These are phyloP conservation scores for Sebastiscus albofasciatus DNA, from an alignment of 2,797 vertebrate genomes.

Conservation along the genomic window DNA sequence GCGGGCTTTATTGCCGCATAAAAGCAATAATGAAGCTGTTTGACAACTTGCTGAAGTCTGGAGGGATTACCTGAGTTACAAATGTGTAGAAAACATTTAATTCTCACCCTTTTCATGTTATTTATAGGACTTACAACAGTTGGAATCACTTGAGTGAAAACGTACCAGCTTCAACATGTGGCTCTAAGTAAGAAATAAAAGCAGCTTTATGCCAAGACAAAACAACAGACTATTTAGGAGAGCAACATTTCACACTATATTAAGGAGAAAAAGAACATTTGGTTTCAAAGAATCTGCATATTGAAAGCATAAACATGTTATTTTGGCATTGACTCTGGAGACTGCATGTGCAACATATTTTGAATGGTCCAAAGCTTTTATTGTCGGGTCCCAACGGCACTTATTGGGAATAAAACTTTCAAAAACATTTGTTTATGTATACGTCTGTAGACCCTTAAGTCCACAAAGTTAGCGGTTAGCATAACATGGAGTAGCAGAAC, in stretches of 20 bases:
- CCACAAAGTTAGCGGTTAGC: not conserved
- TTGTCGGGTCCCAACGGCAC: not conserved
- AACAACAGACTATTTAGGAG: not conserved
- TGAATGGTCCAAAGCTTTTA: not conserved
- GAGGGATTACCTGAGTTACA: slow-evolving; percentile 36
- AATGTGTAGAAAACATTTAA: slow-evolving; percentile 20
- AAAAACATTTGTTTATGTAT: not conserved
- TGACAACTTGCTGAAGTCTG: slow-evolving; percentile 20
- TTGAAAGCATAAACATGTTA: slow-evolving; percentile 3
- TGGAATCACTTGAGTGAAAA: slow-evolving; percentile 1
- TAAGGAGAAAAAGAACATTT: slow-evolving; percentile 3
- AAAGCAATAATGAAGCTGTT: slow-evolving; percentile 48
- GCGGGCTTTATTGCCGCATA: slow-evolving; percentile 42
- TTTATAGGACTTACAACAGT: slow-evolving; percentile 23
- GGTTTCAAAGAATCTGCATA: not conserved
- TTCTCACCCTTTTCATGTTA: slow-evolving; percentile 32
- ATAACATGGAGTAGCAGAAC: not conserved
- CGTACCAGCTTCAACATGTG: slow-evolving; percentile 27
- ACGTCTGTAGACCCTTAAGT: not conserved
- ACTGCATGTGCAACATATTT: slow-evolving; percentile 31
- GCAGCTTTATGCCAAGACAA: slow-evolving; percentile 1
- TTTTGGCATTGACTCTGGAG: not conserved
- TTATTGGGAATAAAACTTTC: not conserved
- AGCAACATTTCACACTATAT: slow-evolving; percentile 3
- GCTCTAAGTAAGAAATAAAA: slow-evolving; percentile 1